Base-by-base conservation (phyloP, 2,888 invertebrate genomes). In the Serrognathus titanus region DNA sequence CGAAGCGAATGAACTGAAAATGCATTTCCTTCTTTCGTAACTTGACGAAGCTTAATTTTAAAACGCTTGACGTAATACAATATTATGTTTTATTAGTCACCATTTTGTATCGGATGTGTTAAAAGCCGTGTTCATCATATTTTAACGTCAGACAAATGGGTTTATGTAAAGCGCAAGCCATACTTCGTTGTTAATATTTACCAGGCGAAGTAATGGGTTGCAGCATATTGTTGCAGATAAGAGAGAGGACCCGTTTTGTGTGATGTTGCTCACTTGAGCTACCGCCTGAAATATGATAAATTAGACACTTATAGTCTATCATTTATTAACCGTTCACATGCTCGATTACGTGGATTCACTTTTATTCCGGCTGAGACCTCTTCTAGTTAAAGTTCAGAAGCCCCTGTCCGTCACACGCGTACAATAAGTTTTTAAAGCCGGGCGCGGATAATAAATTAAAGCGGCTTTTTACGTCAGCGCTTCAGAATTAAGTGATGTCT, bases 321-420 rank as follows among this genome's bases (percentile, higher is more conserved):
- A 53, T 53, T 53, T 53, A 53, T 53, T 53, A 53, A 53, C 46
- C 47, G 38, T 48, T 53, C 53, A 46, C 38, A 46, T 48, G 53
- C 39, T 36, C 12, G 47, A 47, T 38, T 53, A 53, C 39, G 46
- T 52, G 38, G 53, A 53, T 36, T 47, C 53, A 48, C 53, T 53
- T 51, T 51, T 51, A 43, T 51, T 31, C n/a, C 24, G 51, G 51
- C 24, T 41, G 43, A 9, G 43, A 13, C 36, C 41, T 51, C 43
- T 35, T 45, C 12, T 51, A 51, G 51, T 51, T 43, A 43, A 43
- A 51, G 51, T 45, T 51, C 43, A n/a, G 24, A 51, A 45, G 37
- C 43, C 3, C 51, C 20, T 11, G 43, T 43, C 43, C 43, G 16
- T 43, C 43, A 43, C 20, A 13, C 16, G 43, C 43, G 43, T 20